Base-by-base conservation (phyloP, 2,797 vertebrate species). In the Cossypha caffra region DNA sequence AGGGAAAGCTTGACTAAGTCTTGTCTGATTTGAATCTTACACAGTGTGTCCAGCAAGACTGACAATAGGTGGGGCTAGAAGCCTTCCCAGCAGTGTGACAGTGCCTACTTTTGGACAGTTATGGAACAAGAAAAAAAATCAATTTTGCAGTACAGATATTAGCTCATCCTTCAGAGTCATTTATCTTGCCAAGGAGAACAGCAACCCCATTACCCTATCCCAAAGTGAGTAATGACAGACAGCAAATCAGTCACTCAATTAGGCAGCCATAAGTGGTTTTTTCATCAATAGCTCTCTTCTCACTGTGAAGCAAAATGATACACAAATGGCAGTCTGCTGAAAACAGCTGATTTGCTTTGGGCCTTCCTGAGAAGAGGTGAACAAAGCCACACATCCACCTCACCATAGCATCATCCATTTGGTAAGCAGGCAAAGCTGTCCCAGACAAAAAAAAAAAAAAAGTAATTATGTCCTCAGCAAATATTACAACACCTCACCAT, bases 1-100 rank as follows among this genome's bases (percentile, higher is more conserved):
- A 11, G 17, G 11, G 11, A 43, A 89, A 35, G 2, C 48, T 28
- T 61, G 84, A 8, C 12, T 57, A 51, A 79, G 35, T 66, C 38
- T 15, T 26, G 16, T 54, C n/a, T 33, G 33, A 81, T 59, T 20
- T 18, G 33, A 42, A 6, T 45, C 38, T 38, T 37, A 12, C 35
- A 48, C 33, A 50, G 26, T 1, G 0, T 15, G 33, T 11, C 45
- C 78, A 37, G 24, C 37, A 63, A 42, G 51, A 18, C 45, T 73
- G 90, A 86, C 64, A 79, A 79, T 42, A 95, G 83, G 57, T 87
- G 77, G 95, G 62, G 74, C 74, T 89, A 95, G 55, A 92, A 76
- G 43, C 23, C 42, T 82, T 82, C 28, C 33, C n/a, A 50, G 42
- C 8, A 61, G 43, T 4, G 13, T 29, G 61, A 68, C 62, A 47